Percentiles rank a stretch among this genome's conserved stretches.
These are phyloP conservation scores for Hipparchia semele DNA, from an alignment of 2,888 invertebrate species.

Conservation along the genomic window DNA sequence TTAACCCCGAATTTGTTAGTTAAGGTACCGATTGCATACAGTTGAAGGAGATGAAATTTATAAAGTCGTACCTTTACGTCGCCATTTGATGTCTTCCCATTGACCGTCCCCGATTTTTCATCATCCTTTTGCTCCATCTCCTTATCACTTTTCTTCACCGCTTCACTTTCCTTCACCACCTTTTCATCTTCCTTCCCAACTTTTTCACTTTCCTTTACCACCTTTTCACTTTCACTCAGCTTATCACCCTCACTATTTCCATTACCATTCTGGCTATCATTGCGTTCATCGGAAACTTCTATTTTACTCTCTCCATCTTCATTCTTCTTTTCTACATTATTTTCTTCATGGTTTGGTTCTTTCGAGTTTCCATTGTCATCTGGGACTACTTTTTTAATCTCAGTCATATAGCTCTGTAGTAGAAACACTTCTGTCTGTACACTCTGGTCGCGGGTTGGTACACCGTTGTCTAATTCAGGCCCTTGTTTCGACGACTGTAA, in stretches of 20 bases:
- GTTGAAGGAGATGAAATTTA: background rate
- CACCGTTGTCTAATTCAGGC: conserved; percentile 53
- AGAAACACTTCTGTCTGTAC: conserved; percentile 56
- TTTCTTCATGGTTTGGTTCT: background rate
- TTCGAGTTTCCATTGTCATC: conserved; percentile 8
- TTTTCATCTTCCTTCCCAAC: too few species aligned
- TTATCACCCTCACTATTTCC: background rate
- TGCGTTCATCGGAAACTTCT: background rate
- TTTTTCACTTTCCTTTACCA: background rate
- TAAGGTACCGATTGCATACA: too few species aligned
- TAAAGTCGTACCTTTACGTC: conserved; percentile 26
- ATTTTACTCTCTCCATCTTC: conserved; percentile 4
- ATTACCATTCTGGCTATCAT: background rate
- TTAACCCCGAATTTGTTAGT: too few species aligned
- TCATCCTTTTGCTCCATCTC: background rate
- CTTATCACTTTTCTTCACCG: too few species aligned
- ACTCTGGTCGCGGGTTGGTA: conserved; percentile 50
- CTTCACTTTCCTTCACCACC: too few species aligned
- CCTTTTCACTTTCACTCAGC: background rate
- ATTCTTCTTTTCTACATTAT: background rate
- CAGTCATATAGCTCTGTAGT: conserved; percentile 15
- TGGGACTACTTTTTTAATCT: conserved; percentile 7
- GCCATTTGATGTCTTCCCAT: background rate
- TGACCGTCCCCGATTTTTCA: background rate
- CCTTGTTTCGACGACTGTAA: conserved; percentile 60